phyloP scores from a whole-genome alignment of 2,113 vertebrate species.

The Zosterops japonicus region DNA sequence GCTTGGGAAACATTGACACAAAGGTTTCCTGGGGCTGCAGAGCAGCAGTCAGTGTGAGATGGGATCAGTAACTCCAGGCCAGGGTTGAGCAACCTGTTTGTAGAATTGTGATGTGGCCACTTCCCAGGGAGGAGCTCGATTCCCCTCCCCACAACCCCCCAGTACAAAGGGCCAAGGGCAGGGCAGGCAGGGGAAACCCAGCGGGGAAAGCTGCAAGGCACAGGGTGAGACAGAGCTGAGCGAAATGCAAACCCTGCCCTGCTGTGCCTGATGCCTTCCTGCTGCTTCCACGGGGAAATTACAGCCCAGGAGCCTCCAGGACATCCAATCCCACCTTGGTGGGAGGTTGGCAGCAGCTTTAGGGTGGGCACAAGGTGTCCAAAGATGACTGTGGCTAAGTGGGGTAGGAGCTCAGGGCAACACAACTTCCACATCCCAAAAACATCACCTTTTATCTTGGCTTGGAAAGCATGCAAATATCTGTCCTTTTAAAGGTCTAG shows the following conservation, averaged over 20 bases:
- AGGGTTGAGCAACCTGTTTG: conserved; percentile 34
- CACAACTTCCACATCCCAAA: not conserved
- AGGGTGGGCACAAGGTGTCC: not conserved
- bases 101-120: not conserved
- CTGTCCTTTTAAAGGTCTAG: not conserved
- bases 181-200: not conserved
- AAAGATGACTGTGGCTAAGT: not conserved
- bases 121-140: not conserved
- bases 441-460: not conserved
- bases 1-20: rapidly evolving
- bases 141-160: not conserved
- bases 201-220: not conserved
- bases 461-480: not conserved
- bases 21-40: not conserved
- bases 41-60: rapidly evolving
- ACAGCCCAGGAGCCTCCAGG: not conserved
- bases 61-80: not conserved
- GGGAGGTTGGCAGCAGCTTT: not conserved
- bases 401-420: not conserved
- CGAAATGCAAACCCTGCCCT: not conserved
- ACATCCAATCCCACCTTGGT: not conserved
- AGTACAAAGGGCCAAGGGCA: not conserved
- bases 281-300: not conserved
- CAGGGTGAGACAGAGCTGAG: not conserved
- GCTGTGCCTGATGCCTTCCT: not conserved